phyloP scores from a whole-genome alignment of 2,888 invertebrate genomes.

The Fragum fragum region DNA sequence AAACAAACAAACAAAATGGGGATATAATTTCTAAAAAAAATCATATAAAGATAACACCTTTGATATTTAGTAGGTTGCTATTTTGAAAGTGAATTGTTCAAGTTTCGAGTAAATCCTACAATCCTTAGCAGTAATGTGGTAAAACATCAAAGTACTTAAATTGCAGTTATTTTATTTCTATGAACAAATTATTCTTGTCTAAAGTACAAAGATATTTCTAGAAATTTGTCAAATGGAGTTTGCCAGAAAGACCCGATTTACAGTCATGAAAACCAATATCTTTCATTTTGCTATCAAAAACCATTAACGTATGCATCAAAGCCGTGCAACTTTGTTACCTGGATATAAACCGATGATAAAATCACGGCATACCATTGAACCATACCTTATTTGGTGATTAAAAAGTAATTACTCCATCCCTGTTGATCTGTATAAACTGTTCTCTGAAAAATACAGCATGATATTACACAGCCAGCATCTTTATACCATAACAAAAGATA shows the following conservation, averaged over 20 bases:
- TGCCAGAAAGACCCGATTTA: neutral
- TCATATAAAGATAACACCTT: too few relatives aligned
- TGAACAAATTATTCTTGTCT: too few relatives aligned
- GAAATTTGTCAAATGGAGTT: too few relatives aligned
- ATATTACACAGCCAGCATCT: neutral
- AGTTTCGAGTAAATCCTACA: too few relatives aligned
- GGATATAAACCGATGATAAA: slow-evolving; percentile 36
- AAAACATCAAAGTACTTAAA: too few relatives aligned
- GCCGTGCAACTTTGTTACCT: slow-evolving; percentile 32
- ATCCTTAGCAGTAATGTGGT: too few relatives aligned
- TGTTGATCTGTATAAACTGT: neutral
- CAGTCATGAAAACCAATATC: slow-evolving; percentile 4
- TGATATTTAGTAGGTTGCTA: too few relatives aligned
- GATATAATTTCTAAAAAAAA: too few relatives aligned
- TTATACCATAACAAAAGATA: neutral
- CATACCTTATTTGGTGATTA: slow-evolving; percentile 1
- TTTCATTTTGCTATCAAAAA: slow-evolving; percentile 24
- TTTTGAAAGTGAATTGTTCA: too few relatives aligned
- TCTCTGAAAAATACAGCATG: neutral
- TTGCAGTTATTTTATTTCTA: too few relatives aligned
- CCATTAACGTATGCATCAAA: slow-evolving; percentile 32
- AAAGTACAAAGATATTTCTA: too few relatives aligned
- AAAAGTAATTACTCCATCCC: neutral
- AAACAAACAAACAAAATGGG: too few relatives aligned
- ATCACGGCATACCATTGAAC: slow-evolving; percentile 8